These are phyloP conservation scores for Agrochola circellaris DNA, from an alignment of 2,888 invertebrate species.

Conservation along the genomic window DNA sequence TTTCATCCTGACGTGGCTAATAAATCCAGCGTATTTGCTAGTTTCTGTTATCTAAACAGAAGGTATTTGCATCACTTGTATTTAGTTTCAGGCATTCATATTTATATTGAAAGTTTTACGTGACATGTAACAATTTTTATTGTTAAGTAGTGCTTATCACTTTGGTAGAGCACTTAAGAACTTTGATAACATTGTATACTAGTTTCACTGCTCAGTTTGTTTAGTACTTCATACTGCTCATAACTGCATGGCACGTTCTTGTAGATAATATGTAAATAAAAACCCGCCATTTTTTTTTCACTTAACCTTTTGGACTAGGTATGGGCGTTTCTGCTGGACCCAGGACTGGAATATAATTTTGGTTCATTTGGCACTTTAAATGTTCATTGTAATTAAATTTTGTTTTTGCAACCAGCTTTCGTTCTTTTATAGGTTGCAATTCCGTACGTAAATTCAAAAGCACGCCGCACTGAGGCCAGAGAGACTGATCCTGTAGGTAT, in stretches of 20 bases:
- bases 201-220: slow-evolving; percentile 32
- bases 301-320: slow-evolving; percentile 31
- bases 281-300: slow-evolving; percentile 27
- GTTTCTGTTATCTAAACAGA: slow-evolving; percentile 12
- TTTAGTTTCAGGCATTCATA: slow-evolving; percentile 45
- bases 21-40: not conserved
- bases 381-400: slow-evolving; percentile 72
- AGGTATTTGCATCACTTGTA: slow-evolving; percentile 53
- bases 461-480: slow-evolving; percentile 87
- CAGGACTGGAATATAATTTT: slow-evolving; percentile 17
- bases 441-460: slow-evolving; percentile 89
- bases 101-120: slow-evolving; percentile 23
- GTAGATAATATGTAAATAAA: slow-evolving; percentile 56
- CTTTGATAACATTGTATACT: slow-evolving; percentile 22
- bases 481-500: slow-evolving; percentile 94
- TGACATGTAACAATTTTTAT: not conserved
- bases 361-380: slow-evolving; percentile 36
- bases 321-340: slow-evolving; percentile 73
- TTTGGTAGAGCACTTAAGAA: slow-evolving; percentile 36
- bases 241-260: slow-evolving; percentile 57
- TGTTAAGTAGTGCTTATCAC: slow-evolving; percentile 26
- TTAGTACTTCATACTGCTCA: slow-evolving; percentile 27
- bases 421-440: slow-evolving; percentile 92
- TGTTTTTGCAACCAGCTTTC: slow-evolving; percentile 90
- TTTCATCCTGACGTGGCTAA: not conserved